Conservation (phyloP, 1,140 invertebrate species). For the Heterodera carotae region DNA sequence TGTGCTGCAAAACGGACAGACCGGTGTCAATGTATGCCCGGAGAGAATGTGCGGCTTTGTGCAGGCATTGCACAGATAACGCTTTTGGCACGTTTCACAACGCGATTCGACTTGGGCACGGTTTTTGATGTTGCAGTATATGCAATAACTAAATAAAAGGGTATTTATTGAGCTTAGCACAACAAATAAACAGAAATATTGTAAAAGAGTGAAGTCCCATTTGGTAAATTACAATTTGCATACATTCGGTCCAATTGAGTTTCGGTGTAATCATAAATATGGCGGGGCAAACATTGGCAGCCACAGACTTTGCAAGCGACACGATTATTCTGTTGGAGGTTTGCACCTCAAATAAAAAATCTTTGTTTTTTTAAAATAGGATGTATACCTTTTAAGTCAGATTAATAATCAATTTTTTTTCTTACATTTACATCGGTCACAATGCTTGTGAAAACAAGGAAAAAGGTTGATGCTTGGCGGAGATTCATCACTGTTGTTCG, state of each 20-base stretch:
- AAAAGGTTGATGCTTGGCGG: constrained; percentile 16
- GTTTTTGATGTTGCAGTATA: constrained; percentile 27
- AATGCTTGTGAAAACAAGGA: constrained; percentile 30
- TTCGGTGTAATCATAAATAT: constrained; percentile 28
- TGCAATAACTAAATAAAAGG: constrained; percentile 20
- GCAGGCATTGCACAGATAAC: constrained; percentile 17
- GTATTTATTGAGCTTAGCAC: too few species aligned
- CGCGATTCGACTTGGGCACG: constrained; percentile 23
- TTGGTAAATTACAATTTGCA: not conserved
- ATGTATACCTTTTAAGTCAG: too few species aligned
- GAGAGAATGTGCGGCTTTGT: constrained; percentile 21
- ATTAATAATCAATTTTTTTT: not conserved
- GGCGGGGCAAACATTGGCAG: constrained; percentile 8
- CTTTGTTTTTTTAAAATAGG: too few species aligned
- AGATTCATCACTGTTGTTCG: not conserved
- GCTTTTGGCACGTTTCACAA: constrained; percentile 22
- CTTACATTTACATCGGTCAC: constrained; percentile 28
- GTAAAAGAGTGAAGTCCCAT: too few species aligned
- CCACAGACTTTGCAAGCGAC: constrained; percentile 28
- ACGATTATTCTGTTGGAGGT: not conserved
- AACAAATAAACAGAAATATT: too few species aligned
- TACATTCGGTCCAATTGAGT: constrained; percentile 24
- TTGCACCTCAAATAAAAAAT: not conserved
- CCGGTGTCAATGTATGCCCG: constrained; percentile 10
- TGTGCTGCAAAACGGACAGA: too few species aligned